Percentiles rank a stretch among this genome's conserved stretches.
Conservation (phyloP, 2,113 vertebrate genomes). For the Pygathrix nemaeus region DNA sequence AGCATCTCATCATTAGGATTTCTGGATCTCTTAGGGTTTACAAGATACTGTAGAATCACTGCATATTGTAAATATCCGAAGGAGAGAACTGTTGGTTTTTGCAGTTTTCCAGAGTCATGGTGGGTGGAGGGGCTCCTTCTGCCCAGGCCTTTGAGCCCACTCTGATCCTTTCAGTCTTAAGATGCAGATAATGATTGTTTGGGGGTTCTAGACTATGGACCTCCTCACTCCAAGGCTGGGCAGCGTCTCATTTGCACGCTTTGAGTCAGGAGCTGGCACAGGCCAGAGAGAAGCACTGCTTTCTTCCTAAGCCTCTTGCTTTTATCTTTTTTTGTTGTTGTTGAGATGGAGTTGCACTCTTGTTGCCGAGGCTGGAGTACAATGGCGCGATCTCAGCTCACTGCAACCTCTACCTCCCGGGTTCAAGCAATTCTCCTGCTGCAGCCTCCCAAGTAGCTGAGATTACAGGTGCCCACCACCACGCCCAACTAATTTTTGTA, state of each 20-base stretch:
- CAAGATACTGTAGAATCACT: background rate
- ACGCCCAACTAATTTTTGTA: too few species aligned
- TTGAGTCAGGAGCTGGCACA: background rate
- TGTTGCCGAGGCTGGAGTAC: too few species aligned
- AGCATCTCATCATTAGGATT: background rate
- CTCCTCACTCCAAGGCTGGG: background rate
- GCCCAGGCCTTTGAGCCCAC: background rate
- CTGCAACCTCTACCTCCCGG: too few species aligned
- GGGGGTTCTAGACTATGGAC: background rate
- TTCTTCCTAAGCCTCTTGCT: background rate
- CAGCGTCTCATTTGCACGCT: background rate
- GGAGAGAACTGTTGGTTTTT: background rate
- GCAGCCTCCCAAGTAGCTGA: too few species aligned
- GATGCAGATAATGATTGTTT: background rate
- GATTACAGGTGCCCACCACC: too few species aligned
- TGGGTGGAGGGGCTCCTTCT: background rate
- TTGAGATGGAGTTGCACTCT: too few species aligned
- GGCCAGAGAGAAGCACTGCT: background rate
- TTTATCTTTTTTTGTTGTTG: slow-evolving; percentile 38
- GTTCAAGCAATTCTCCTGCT: too few species aligned
- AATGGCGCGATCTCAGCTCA: too few species aligned
- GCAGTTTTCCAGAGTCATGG: background rate
- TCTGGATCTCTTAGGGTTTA: background rate
- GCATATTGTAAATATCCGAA: background rate
- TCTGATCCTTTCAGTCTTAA: background rate